A percentile compares a stretch with the other conserved stretches of the same genome.
Evolutionary conservation across 2,113 vertebrate species (phyloP).

Genomic region (Ageneiosus marmoratus): DNA sequence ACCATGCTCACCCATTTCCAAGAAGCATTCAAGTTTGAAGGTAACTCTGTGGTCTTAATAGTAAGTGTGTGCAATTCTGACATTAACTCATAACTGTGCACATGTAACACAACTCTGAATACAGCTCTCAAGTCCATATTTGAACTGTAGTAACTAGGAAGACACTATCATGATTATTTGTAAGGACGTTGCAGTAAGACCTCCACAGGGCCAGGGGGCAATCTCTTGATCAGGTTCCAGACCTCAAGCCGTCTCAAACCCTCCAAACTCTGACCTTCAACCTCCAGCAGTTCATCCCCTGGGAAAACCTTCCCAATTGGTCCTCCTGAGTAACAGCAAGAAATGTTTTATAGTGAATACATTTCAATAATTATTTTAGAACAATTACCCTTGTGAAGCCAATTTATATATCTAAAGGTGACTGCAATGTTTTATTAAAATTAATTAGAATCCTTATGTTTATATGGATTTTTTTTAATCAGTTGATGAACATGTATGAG

Average conservation of each 20-base stretch:
- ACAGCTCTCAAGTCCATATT: not conserved
- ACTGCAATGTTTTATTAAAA: not conserved
- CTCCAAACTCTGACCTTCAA: conserved; percentile 62
- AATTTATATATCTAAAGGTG: not conserved
- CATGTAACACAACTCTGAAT: not conserved
- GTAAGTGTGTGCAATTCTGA: not conserved
- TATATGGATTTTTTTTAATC: not conserved
- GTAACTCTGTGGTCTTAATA: not conserved
- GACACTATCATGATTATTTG: not conserved
- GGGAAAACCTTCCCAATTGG: conserved; percentile 68
- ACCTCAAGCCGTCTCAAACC: conserved; percentile 73
- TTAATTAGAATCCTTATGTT: not conserved
- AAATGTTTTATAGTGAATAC: not conserved
- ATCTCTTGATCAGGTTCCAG: conserved; percentile 72
- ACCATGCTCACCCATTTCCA: not conserved
- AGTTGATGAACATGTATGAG: not conserved
- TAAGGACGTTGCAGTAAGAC: conserved; percentile 64
- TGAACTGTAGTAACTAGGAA: not conserved
- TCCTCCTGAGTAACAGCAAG: conserved; percentile 62
- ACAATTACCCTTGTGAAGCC: not conserved
- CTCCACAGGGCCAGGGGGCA: conserved; percentile 71
- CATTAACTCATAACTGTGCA: not conserved
- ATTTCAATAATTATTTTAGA: not conserved
- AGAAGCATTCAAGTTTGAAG: not conserved
- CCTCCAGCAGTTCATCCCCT: conserved; percentile 73